A percentile compares a stretch with the other conserved stretches of the same genome.
phyloP scores from a whole-genome alignment of 2,113 vertebrate species.

The Clarias batrachus region DNA sequence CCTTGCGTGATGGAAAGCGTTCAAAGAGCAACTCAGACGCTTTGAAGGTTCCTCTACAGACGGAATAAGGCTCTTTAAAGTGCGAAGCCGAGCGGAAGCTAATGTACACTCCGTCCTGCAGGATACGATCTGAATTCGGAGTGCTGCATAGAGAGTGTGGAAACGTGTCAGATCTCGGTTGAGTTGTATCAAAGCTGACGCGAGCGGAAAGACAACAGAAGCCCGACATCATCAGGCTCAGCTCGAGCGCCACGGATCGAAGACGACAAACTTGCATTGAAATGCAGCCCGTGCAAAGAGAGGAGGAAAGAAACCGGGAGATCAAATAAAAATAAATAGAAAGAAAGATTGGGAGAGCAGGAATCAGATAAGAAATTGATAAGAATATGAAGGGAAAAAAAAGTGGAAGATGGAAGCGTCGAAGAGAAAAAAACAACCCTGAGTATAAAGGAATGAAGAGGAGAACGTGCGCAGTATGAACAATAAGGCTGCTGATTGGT shows the following conservation, averaged over 20 bases:
- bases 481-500: not conserved
- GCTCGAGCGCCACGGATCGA: not conserved
- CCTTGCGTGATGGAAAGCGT: not conserved
- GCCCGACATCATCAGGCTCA: not conserved
- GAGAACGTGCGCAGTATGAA: not conserved
- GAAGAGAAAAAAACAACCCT: not conserved
- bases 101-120: not conserved
- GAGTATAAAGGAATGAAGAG: not conserved
- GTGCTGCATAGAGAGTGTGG: not conserved
- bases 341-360: not conserved
- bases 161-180: not conserved
- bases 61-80: not conserved
- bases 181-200: not conserved
- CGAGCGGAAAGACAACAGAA: not conserved
- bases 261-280: not conserved
- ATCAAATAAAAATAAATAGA: constrained; percentile 2
- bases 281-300: not conserved
- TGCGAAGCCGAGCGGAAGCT: not conserved
- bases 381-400: not conserved
- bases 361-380: not conserved
- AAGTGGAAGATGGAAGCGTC: not conserved
- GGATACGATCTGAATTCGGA: not conserved
- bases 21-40: not conserved
- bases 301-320: not conserved
- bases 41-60: constrained; percentile 10